Conservation (phyloP, 2,113 vertebrate species). For the Triplophysa tibetana region DNA sequence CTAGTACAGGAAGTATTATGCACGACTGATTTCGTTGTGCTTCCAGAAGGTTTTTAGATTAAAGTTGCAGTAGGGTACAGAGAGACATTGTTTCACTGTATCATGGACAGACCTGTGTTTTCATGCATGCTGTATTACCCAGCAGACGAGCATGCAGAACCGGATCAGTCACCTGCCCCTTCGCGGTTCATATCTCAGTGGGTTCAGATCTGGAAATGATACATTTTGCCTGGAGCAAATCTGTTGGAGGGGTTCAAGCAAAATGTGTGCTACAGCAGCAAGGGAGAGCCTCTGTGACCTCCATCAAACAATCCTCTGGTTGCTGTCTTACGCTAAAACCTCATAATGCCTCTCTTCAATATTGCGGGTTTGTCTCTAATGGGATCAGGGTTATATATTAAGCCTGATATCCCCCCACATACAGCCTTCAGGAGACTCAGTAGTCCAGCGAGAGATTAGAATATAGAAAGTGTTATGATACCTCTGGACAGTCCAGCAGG, state of each 20-base stretch:
- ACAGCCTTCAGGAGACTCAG: constrained; percentile 58
- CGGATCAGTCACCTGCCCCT: constrained; percentile 76
- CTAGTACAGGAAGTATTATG: constrained; percentile 73
- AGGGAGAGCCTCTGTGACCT: constrained; percentile 77
- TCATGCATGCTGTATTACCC: constrained; percentile 83
- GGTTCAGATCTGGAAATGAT: constrained; percentile 78
- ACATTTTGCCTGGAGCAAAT: constrained; percentile 79
- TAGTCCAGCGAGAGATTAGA: constrained; percentile 71
- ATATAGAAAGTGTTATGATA: constrained; percentile 75
- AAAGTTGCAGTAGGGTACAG: constrained; percentile 68
- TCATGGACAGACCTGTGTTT: constrained; percentile 71
- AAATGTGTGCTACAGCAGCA: constrained; percentile 56
- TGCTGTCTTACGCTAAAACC: constrained; percentile 64
- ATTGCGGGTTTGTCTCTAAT: constrained; percentile 75
- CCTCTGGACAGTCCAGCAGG: constrained; percentile 65
- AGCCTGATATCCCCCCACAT: constrained; percentile 63
- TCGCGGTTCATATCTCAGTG: constrained; percentile 69
- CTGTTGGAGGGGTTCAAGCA: constrained; percentile 63
- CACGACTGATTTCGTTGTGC: constrained; percentile 58
- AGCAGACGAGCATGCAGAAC: constrained; percentile 67
- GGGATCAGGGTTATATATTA: constrained; percentile 81
- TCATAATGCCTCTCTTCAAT: constrained; percentile 73
- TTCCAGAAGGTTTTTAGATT: constrained; percentile 69
- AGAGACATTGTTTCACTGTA: constrained; percentile 65
- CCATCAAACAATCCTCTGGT: constrained; percentile 74